Conservation (phyloP, 2,113 vertebrate genomes). For the Prietella phreatophila region DNA sequence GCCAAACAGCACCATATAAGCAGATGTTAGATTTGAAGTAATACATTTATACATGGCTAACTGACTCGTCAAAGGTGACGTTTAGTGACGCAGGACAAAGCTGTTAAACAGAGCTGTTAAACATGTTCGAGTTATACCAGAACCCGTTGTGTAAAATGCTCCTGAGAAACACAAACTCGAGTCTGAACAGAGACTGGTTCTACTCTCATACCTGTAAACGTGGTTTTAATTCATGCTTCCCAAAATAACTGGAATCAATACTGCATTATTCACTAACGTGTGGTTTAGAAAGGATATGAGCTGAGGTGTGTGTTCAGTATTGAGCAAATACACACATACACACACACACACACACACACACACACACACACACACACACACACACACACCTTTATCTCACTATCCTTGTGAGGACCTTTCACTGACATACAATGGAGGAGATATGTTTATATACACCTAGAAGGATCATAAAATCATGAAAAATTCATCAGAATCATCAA, state of each 20-base stretch:
- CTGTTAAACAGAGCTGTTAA: background rate
- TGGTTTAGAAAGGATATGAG: background rate
- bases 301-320: slow-evolving; percentile 30
- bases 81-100: background rate
- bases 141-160: background rate
- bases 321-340: too few species aligned
- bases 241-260: background rate
- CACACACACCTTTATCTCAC: background rate
- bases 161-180: background rate
- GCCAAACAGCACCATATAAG: background rate
- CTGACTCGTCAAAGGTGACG: background rate
- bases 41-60: background rate
- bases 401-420: background rate
- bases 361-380: background rate
- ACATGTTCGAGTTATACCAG: background rate
- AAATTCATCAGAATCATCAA: too few species aligned
- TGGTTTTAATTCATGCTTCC: slow-evolving; percentile 7
- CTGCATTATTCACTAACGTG: background rate
- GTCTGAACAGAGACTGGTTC: background rate
- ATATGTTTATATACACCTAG: too few species aligned
- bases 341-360: background rate
- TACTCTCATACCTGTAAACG: background rate
- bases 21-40: slow-evolving; percentile 17
- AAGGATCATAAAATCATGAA: too few species aligned
- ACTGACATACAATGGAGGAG: background rate